Evolutionary conservation across 2,888 invertebrate genomes (phyloP), one percentile per base, ranked within the genome.

Genomic region (Ceratothoa steindachneri): DNA sequence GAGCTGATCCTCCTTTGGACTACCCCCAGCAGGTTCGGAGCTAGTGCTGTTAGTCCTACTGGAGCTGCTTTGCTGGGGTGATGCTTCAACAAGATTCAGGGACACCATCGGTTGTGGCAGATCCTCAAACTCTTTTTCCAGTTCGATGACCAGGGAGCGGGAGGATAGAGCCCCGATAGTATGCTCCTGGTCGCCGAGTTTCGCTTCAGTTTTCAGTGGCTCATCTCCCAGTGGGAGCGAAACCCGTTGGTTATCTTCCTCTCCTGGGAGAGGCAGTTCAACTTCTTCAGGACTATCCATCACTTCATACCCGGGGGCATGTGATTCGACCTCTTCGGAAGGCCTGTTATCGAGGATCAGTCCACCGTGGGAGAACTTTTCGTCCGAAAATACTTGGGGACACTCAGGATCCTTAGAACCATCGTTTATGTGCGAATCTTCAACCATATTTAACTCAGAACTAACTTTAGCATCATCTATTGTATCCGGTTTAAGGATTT

Each of bases 231-330:
- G n/a, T n/a, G 60, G 60, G 2, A 24, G 60, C n/a, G 60, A 60
- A 12, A 60, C 60, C 24, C 60, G n/a, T 12, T 60, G 60, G 24
- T 60, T 60, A 24, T 60, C 60, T 60, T 60, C 60, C 27, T 24
- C 60, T 2, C 60, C 60, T 24, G 60, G 60, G 1, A 24, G 60
- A 3, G 60, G 60, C 24, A 60, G 24, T 60, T 60, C 60, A 60
- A 60, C 60, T 60, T 60, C 60, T 7, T 60, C 60, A 24, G 60
- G 60, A 24, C 22, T 24, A 24, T 60, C 60, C 60, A 60, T 60
- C n/a, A 60, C 60, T 15, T 41, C 7, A 15, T 41, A 41, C 41
- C 41, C 15, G 5, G 5, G 41, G 15, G 5, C 41, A 9, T 41
- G 7, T 15, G 19, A n/a, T 60, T 55, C 55, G 5, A 15, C 19